These are phyloP conservation scores for Gastrophryne carolinensis DNA, from an alignment of 2,797 vertebrate species.

Conservation along the genomic window DNA sequence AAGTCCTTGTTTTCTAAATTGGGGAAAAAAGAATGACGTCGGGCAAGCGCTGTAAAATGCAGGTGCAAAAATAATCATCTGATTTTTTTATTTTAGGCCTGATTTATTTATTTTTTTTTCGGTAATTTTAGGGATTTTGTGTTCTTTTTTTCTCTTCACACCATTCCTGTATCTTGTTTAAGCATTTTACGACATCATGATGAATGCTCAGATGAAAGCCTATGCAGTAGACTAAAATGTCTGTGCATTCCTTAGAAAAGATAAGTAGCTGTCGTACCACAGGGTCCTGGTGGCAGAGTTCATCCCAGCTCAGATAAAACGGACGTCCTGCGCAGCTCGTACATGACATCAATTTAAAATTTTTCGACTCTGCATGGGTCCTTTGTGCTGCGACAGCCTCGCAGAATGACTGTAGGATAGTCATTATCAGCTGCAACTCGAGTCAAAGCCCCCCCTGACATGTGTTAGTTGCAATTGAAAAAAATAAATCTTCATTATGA, in stretches of 20 bases:
- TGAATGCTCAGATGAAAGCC: constrained; percentile 12
- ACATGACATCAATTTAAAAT: not conserved
- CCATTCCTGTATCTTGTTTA: not conserved
- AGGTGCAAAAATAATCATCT: not conserved
- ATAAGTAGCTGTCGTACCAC: not conserved
- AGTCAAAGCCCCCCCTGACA: not conserved
- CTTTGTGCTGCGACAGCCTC: not conserved
- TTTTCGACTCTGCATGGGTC: not conserved
- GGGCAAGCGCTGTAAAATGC: not conserved
- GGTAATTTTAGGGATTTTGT: not conserved
- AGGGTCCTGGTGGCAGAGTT: not conserved
- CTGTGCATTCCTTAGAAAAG: constrained; percentile 12
- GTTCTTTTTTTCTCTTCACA: no score
- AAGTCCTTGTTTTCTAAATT: not conserved
- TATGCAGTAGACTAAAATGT: not conserved
- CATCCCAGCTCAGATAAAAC: not conserved
- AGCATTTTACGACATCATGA: constrained; percentile 2
- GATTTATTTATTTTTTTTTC: not conserved
- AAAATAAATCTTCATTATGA: not conserved
- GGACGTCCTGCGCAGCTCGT: not conserved
- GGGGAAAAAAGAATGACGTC: not conserved
- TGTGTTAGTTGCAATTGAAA: not conserved
- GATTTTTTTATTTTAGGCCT: not conserved
- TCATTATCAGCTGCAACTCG: not conserved
- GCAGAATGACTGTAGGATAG: not conserved